phyloP scores from a whole-genome alignment of 2,888 invertebrate genomes.

The Acanthosepion pharaonis region DNA sequence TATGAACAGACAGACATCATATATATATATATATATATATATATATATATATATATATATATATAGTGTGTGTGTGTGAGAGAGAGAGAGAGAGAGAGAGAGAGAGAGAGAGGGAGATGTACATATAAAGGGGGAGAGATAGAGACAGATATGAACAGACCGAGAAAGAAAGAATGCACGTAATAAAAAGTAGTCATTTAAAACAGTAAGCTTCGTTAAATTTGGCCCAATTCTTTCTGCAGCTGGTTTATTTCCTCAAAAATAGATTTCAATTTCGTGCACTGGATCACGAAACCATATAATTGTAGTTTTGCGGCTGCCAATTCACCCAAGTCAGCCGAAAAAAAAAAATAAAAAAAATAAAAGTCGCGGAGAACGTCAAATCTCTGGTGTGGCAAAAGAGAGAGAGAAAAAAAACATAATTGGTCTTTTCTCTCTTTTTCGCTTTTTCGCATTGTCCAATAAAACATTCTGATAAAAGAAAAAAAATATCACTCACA shows the following conservation, averaged over 20 bases:
- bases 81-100: neutral
- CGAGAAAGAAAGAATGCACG: neutral
- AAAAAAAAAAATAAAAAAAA: neutral
- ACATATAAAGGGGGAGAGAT: no score
- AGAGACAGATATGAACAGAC: no score
- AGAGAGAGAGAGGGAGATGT: no score
- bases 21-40: constrained; percentile 20
- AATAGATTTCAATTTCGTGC: neutral
- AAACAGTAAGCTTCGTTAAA: neutral
- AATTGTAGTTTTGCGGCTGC: neutral
- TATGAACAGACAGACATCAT: no score
- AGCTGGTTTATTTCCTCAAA: constrained; percentile 1
- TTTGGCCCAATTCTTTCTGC: neutral
- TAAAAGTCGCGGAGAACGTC: neutral
- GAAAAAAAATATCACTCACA: neutral
- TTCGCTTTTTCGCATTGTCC: neutral
- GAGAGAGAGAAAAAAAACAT: neutral
- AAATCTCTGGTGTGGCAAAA: rapidly evolving
- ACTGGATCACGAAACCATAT: neutral
- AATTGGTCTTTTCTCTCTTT: neutral
- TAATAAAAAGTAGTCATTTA: neutral
- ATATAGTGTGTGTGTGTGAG: no score
- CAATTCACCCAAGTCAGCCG: neutral
- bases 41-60: constrained; percentile 2
- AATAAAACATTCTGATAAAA: neutral